Conservation (phyloP, 2,888 invertebrate species). For the Pinctada fucata region DNA sequence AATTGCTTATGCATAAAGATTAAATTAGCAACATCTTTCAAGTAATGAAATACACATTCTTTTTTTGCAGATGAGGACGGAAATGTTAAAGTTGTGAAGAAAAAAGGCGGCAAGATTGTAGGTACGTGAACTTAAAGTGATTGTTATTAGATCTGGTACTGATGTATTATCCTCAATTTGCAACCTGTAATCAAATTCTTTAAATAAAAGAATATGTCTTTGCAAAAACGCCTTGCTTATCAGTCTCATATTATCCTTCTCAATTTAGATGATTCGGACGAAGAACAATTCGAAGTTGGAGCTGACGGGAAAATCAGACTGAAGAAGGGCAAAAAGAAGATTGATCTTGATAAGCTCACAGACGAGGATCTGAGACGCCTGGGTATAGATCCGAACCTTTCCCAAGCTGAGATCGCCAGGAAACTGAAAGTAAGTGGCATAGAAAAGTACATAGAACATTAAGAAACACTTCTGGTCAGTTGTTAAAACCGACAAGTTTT, state of each 20-base stretch:
- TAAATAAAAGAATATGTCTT: neutral
- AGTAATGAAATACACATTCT: too few species aligned
- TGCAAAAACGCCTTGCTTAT: too few species aligned
- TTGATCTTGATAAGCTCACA: constrained; percentile 73
- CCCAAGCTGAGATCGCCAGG: constrained; percentile 74
- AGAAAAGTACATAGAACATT: too few species aligned
- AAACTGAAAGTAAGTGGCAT: constrained; percentile 62
- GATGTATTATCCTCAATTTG: too few species aligned
- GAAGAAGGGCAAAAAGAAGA: constrained; percentile 74
- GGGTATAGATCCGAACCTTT: constrained; percentile 74
- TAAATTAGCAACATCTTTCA: too few species aligned
- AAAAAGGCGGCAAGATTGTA: constrained; percentile 42
- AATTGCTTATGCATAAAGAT: too few species aligned
- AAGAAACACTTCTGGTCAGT: too few species aligned
- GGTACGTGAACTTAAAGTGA: constrained; percentile 31
- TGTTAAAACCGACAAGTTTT: too few species aligned
- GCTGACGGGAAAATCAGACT: constrained; percentile 69
- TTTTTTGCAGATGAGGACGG: constrained; percentile 65
- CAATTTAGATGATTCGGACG: constrained; percentile 37
- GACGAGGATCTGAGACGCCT: constrained; percentile 71
- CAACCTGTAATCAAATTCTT: neutral
- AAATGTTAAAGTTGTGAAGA: constrained; percentile 63
- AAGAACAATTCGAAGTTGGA: constrained; percentile 58
- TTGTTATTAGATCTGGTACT: too few species aligned
- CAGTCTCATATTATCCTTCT: too few species aligned